Evolutionary conservation across 2,888 invertebrate species (phyloP), one percentile per base, ranked within the genome.

Genomic region (Tuberolachnus salignus): DNA sequence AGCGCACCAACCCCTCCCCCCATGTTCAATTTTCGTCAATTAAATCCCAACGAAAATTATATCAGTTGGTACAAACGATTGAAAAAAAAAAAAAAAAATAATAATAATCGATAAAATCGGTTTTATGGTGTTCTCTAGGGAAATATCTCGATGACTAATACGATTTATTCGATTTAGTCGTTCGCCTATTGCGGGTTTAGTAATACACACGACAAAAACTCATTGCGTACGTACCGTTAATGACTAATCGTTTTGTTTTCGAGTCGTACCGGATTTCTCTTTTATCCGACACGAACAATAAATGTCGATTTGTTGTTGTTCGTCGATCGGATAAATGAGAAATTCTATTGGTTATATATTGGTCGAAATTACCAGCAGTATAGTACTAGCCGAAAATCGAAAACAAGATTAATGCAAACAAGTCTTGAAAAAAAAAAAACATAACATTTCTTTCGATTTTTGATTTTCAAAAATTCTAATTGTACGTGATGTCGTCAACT

Each of bases 171-270:
- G 26, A 51, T 10, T 66, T n/a, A 11, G n/a, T 67, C 2, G 13
- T 67, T 51, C 49, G 49, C 51, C 34, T 34, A 34, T 34, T 4
- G 3, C 13, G 26, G 3, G 4, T 34, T 26, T 26, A n/a, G n/a
- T 49, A 51, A 11, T 42, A 11, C 49, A 66, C 4, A n/a, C 3
- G 10, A 10, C 0, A n/a, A 66, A 49, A 66, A 49, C 23, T 66
- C 23, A 66, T 66, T 66, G 49, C 23, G 11, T 46, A 66, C 23
- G 11, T 46, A 10, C n/a, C 6, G 26, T 49, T 11, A 3, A 64
- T 64, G 16, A 49, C 66, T 46, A 49, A 49, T 66, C 23, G 23
- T 66, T 66, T 66, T 49, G 16, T 34, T 34, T 6, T 34, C 6
- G 6, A 34, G 34, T 26, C 26, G 3, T 26, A 1, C 16, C 46